These are phyloP conservation scores for Xanthostigma xanthostigma DNA, from an alignment of 2,888 invertebrate genomes.

Conservation along the genomic window DNA sequence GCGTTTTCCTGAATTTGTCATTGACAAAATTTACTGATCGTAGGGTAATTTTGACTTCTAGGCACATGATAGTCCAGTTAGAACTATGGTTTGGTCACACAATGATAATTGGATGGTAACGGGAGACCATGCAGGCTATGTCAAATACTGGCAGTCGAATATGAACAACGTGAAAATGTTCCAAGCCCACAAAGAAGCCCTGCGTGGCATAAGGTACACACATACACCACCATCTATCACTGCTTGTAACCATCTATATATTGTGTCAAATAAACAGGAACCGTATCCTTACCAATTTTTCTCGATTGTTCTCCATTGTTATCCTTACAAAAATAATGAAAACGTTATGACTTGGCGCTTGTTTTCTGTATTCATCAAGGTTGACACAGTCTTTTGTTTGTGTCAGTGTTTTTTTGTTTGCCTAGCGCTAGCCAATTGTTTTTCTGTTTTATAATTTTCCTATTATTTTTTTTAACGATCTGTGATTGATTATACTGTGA, in stretches of 20 bases:
- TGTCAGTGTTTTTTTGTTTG: no score
- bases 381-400: no score
- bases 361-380: constrained; percentile 3
- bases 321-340: constrained; percentile 5
- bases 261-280: background rate
- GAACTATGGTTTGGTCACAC: constrained; percentile 99
- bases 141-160: constrained; percentile 99
- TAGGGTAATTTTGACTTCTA: constrained; percentile 24
- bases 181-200: constrained; percentile 99
- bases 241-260: constrained; percentile 1
- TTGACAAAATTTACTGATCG: no score
- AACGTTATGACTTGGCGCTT: constrained; percentile 2
- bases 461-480: background rate
- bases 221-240: background rate
- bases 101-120: constrained; percentile 99
- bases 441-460: background rate
- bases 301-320: constrained; percentile 8
- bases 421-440: no score
- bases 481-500: background rate
- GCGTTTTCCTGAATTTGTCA: no score
- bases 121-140: constrained; percentile 95
- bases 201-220: constrained; percentile 89
- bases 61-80: constrained; percentile 99
- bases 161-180: constrained; percentile 99
- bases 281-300: constrained; percentile 10